Base-by-base conservation (phyloP, 1,140 invertebrate species). In the Luehdorfia chinensis region DNA sequence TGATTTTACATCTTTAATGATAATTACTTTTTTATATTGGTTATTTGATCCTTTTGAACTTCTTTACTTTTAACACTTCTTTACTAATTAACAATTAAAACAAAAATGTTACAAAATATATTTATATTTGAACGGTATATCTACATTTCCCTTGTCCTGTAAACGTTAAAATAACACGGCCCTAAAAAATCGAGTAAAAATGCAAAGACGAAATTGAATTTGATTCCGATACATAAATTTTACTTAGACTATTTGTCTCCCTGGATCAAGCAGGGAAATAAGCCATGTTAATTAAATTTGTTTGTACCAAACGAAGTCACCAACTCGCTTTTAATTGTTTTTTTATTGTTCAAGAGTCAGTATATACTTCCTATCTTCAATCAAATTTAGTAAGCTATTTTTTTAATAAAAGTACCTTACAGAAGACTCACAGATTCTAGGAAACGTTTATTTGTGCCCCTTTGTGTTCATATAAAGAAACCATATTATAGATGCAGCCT, bases 191-290 rank as follows among this genome's bases (percentile, higher is more conserved):
- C 67, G 66, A 70, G 69, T 70, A 77, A 80, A 81, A 84, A 79
- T 81, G 73, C 77, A 79, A 81, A 79, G 70, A 66, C 79, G 66
- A 84, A 81, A 84, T 84, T 80, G 75, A 85, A 83, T 85, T 81
- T 81, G 77, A 81, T 81, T 85, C 75, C 76, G 71, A 83, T 85
- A 85, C 77, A 83, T 85, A 81, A 85, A 85, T 83, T 83, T 80
- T 75, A 79, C 77, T 83, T 78, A 85, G 76, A 69, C 74, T 75
- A 78, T 84, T 84, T 78, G 77, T 81, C 80, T 84, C 73, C 59
- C 63, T 50, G 71, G 72, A 77, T 79, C 77, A 78, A 75, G 64
- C 67, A 61, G 59, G 75, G 58, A 75, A 84, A 81, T 79, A 74
- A 79, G 66, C 53, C 64, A 67, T 76, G 75, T 78, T 81, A 74